Evolutionary conservation across 2,113 vertebrate genomes (phyloP), one percentile per base, ranked within the genome.

Genomic region (Catharus bicknelli): DNA sequence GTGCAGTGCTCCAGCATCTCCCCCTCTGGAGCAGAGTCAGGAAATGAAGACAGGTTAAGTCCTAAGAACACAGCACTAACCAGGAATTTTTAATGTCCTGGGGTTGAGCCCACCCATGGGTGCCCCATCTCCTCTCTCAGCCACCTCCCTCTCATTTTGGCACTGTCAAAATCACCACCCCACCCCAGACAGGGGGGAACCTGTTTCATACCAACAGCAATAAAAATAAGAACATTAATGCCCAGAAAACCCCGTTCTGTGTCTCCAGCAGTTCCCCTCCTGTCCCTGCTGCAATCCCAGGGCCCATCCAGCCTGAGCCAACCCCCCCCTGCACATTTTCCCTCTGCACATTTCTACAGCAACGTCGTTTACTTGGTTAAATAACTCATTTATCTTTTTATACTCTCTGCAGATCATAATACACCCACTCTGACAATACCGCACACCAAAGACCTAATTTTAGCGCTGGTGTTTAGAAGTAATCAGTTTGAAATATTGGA

Each of bases 401-500:
- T 83, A 51, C 92, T 63, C 91, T 80, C 93, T 82, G 91, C 95
- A 87, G 88, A 93, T 95, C 92, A 78, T 96, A 96, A 96, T 87
- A 80, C 93, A 89, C 92, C 95, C 95, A 87, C 94, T 79, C 95
- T 92, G 94, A 94, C 96, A 95, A 96, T 81, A 15, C 84, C 4
- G 43, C 89, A 63, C 92, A 94, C 91, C 96, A 95, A 89, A 91
- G 96, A 50, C 90, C 96, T 96, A 97, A 97, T 97, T 97, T 97
- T 95, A 96, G 96, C 40, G 79, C 79, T 92, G 94, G 88, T 93
- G 95, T 97, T 96, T 96, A 96, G 94, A 91, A 96, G 94, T 90
- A 94, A 97, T 97, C 97, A 96, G 86, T 94, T 95, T 97, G 97
- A 97, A 97, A 97, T 96, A 96, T 93, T 90, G 95, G 81, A 94